Conservation (phyloP, 2,113 vertebrate species). For the Laticauda colubrina region DNA sequence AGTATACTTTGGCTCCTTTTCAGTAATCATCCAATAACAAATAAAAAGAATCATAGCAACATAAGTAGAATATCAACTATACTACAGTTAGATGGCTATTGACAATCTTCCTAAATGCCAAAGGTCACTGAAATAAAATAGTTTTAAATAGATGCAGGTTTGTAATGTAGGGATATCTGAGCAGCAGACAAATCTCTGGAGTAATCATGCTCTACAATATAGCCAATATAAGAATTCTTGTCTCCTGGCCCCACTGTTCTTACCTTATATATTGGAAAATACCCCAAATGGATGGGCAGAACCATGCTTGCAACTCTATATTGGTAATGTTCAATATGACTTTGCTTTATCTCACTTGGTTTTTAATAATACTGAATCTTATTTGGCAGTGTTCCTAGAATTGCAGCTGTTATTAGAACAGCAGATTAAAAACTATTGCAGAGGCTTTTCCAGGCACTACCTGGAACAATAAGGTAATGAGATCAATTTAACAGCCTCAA, state of each 20-base stretch:
- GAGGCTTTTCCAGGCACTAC: background rate
- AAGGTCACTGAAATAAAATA: background rate
- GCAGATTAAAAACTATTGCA: background rate
- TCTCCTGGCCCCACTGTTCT: background rate
- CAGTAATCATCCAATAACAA: background rate
- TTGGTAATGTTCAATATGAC: background rate
- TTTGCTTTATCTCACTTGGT: background rate
- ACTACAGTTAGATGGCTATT: background rate
- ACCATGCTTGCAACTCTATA: background rate
- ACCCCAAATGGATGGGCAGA: background rate
- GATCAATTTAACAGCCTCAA: background rate
- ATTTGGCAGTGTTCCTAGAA: background rate
- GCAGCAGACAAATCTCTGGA: background rate
- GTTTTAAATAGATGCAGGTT: background rate
- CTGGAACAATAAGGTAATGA: background rate
- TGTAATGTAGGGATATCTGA: background rate
- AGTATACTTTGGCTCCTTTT: background rate
- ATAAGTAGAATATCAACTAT: background rate
- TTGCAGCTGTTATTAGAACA: background rate
- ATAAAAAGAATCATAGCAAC: background rate
- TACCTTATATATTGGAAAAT: background rate
- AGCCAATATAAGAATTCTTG: background rate
- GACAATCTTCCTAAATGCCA: background rate
- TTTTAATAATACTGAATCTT: background rate
- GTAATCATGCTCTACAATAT: background rate